Percentiles rank a stretch among this genome's conserved stretches.
These are phyloP conservation scores for Montipora foliosa DNA, from an alignment of 64 coral and sea anemone genomes.

Conservation along the genomic window DNA sequence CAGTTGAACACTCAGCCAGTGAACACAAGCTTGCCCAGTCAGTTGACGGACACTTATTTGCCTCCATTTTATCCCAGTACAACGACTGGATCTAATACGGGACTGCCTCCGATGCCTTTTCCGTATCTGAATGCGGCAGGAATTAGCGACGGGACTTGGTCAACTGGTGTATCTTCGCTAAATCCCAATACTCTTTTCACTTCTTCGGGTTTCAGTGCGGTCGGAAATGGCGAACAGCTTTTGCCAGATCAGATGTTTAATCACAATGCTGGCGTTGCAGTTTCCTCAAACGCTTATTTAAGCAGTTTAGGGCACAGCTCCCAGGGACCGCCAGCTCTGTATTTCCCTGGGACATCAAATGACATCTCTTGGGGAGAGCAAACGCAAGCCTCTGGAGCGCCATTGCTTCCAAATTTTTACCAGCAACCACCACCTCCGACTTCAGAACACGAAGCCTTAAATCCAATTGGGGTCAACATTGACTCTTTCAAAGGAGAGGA, in stretches of 20 bases:
- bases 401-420: conserved; percentile 89
- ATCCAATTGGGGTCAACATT: conserved; percentile 81
- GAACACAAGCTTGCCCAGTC: conserved; percentile 76
- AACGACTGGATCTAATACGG: conserved; percentile 85
- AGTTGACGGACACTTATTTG: conserved; percentile 88
- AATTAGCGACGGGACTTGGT: conserved; percentile 97
- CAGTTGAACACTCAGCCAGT: conserved; percentile 80
- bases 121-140: conserved; percentile 89
- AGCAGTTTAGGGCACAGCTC: conserved; percentile 88
- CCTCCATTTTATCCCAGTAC: conserved; percentile 90
- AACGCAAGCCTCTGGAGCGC: conserved; percentile 67
- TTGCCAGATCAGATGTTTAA: conserved; percentile 95
- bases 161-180: conserved; percentile 75
- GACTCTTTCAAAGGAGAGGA: conserved; percentile 90
- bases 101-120: conserved; percentile 97
- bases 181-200: conserved; percentile 94
- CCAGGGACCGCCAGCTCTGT: conserved; percentile 87
- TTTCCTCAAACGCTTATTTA: conserved; percentile 91
- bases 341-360: conserved; percentile 95
- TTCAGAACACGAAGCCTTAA: conserved; percentile 71
- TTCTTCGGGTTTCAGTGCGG: conserved; percentile 81
- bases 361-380: conserved; percentile 99
- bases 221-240: conserved; percentile 88
- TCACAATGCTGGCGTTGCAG: conserved; percentile 94
- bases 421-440: conserved; percentile 89